Conservation (phyloP, 2,888 invertebrate species). For the Ganaspis brasiliensis region DNA sequence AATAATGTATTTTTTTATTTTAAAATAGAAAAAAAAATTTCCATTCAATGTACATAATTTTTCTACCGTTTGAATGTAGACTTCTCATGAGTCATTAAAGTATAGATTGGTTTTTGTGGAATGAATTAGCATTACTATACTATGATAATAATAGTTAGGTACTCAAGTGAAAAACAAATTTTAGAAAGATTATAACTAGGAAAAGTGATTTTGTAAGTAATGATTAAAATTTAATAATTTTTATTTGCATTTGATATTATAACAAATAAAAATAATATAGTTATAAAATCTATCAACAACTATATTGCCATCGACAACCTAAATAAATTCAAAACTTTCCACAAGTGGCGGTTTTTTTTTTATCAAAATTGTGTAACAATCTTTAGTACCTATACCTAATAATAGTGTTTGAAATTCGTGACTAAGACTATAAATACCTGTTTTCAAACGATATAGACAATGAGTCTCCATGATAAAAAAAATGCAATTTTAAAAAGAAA, state of each 20-base stretch:
- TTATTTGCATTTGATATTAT: too few relatives aligned
- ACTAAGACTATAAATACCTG: background rate
- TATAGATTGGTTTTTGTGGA: background rate
- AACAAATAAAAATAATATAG: too few relatives aligned
- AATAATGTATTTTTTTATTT: background rate
- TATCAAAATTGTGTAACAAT: background rate
- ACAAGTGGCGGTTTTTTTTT: background rate
- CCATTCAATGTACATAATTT: background rate
- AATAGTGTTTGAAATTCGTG: background rate
- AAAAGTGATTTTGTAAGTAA: background rate
- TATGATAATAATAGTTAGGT: background rate
- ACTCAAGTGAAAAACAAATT: background rate
- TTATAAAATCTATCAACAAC: too few relatives aligned
- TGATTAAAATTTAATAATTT: too few relatives aligned
- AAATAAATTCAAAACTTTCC: background rate
- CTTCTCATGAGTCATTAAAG: background rate
- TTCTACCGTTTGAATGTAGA: background rate
- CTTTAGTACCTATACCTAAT: background rate
- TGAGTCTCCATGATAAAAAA: background rate
- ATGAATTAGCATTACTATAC: constrained; percentile 6
- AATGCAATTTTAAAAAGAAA: too few relatives aligned
- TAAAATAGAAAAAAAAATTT: background rate
- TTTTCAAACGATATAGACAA: background rate
- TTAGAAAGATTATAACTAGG: background rate
- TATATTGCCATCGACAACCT: too few relatives aligned